Base-by-base conservation (phyloP, 2,797 vertebrate species). In the Aldrovandia affinis region DNA sequence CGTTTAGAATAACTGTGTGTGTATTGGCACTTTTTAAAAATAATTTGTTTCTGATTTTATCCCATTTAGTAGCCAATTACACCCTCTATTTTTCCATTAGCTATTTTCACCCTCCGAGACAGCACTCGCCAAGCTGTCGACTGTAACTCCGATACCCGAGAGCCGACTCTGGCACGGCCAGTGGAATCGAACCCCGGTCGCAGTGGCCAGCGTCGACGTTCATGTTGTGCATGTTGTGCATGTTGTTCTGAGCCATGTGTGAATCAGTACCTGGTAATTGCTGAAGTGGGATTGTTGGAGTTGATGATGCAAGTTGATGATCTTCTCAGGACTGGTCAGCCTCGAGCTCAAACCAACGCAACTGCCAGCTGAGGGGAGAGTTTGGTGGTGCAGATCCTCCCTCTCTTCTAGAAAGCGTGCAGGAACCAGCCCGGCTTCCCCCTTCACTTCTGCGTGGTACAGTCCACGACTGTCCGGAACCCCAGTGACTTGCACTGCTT, bases 321-420 rank as follows among this genome's bases (percentile, higher is more conserved):
- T 94, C 89, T 91, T 94, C 28, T 91, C 92, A 0, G 94, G 95
- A 84, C 93, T 94, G 59, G 57, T 92, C 84, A 94, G 88, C 88
- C 85, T 89, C 0, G 83, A 7, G 83, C 80, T 55, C 0, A 33
- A 84, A 54, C 36, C 61, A 81, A 52, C 44, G 78, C 1, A 2
- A 0, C 54, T 0, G 0, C 78, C 20, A 22, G 88, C 86, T 36
- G 81, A 75, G 12, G 81, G 1, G 68, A 0, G 50, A 57, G 4
- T 36, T 18, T 81, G 84, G 9, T 83, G 73, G 28, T 0, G 54
- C 1, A 15, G 82, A 20, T 73, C 70, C 0, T 75, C 63, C 15
- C n/a, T 4, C 0, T 77, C 87, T 54, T 80, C 85, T 18, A 80
- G 88, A 68, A 63, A 14, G 0, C 22, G 36, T 4, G 47, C 42